Conservation (phyloP, 2,797 vertebrate species). For the Phoeniculus purpureus region DNA sequence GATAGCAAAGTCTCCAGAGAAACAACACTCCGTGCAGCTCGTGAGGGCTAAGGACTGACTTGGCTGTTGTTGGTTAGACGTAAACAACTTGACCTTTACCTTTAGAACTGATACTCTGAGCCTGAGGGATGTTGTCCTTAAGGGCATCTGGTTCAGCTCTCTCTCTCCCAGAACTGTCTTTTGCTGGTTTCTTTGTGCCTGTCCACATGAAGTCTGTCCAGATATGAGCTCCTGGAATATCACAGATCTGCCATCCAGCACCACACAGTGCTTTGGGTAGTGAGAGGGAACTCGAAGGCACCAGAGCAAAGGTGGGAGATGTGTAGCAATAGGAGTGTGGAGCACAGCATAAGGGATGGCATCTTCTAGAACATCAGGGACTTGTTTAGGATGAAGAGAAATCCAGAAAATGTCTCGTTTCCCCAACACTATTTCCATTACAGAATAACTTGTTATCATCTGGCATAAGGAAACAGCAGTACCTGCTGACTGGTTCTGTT, state of each 20-base stretch:
- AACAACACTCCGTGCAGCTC: not conserved
- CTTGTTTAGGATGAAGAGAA: not conserved
- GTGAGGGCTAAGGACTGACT: not conserved
- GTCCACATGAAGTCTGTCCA: not conserved
- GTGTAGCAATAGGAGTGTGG: not conserved
- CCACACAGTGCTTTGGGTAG: not conserved
- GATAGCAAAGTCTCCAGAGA: not conserved
- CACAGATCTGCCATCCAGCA: accelerated
- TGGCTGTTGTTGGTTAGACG: not conserved
- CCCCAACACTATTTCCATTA: not conserved
- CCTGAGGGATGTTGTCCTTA: not conserved
- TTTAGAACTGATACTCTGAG: not conserved
- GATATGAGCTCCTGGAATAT: not conserved
- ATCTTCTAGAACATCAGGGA: not conserved
- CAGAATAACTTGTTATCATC: not conserved
- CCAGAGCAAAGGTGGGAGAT: not conserved
- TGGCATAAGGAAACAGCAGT: not conserved
- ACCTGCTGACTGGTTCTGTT: not conserved
- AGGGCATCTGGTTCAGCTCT: not conserved
- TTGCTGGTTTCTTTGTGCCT: not conserved
- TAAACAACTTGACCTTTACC: not conserved
- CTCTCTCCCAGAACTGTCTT: not conserved
- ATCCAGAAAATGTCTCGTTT: not conserved
- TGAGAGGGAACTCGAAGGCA: not conserved
- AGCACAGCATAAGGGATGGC: accelerated